These are phyloP conservation scores for Blastomussa wellsi DNA, from an alignment of 92 coral and sea anemone genomes.

Conservation along the genomic window DNA sequence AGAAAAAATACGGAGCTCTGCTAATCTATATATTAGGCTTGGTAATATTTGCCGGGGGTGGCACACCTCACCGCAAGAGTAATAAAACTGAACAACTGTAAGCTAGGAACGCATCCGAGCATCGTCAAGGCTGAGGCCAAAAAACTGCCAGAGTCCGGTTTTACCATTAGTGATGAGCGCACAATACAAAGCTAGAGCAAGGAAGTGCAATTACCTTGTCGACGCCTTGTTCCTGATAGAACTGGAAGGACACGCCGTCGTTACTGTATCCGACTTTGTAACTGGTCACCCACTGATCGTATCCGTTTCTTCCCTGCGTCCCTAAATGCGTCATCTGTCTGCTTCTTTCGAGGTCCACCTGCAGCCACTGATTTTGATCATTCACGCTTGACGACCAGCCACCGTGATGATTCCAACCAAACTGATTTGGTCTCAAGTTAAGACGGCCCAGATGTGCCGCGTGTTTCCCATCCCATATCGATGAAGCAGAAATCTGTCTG, in stretches of 20 bases:
- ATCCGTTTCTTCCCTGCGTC: background rate
- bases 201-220: too few relatives aligned
- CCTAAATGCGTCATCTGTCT: background rate
- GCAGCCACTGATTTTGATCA: conserved; percentile 6
- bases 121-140: too few relatives aligned
- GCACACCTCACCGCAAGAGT: too few relatives aligned
- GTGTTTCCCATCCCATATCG: background rate
- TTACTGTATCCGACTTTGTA: background rate
- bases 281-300: background rate
- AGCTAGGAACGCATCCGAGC: too few relatives aligned
- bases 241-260: background rate
- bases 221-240: background rate
- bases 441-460: background rate
- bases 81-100: too few relatives aligned
- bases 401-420: background rate
- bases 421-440: too few relatives aligned
- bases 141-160: too few relatives aligned
- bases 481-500: background rate
- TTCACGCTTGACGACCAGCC: background rate
- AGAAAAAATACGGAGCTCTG: too few relatives aligned
- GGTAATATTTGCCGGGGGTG: too few relatives aligned
- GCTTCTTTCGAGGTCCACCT: background rate
- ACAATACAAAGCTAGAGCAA: too few relatives aligned
- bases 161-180: too few relatives aligned
- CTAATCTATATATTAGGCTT: too few relatives aligned